phyloP scores from a whole-genome alignment of 2,888 invertebrate genomes.

The Diadromus collaris region DNA sequence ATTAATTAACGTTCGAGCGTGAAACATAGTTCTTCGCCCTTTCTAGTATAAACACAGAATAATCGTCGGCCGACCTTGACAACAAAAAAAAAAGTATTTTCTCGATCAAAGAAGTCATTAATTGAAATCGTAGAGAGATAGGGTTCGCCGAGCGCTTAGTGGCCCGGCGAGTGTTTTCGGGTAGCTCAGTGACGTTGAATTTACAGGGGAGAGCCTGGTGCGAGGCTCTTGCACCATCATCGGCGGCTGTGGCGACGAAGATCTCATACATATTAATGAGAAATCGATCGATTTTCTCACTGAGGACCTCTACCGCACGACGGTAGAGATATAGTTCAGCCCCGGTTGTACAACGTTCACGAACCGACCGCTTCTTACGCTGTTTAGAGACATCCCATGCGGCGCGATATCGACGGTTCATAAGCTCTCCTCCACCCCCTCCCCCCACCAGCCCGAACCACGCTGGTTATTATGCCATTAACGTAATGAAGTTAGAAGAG shows the following conservation, averaged over 20 bases:
- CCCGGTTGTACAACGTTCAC: conserved; percentile 47
- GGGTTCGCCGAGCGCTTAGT: conserved; percentile 14
- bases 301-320: conserved; percentile 15
- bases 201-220: conserved; percentile 38
- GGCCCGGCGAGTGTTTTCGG: conserved; percentile 28
- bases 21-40: not conserved
- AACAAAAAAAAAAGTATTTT: not conserved
- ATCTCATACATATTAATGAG: conserved; percentile 79
- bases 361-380: conserved; percentile 68
- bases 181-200: conserved; percentile 29
- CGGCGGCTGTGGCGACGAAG: conserved; percentile 66
- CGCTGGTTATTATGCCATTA: conserved; percentile 79
- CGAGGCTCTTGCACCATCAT: conserved; percentile 52
- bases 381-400: conserved; percentile 70
- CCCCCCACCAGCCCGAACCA: conserved; percentile 46
- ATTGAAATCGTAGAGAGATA: conserved; percentile 9
- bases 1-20: not conserved
- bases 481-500: conserved; percentile 77
- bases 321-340: not conserved
- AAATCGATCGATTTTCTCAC: conserved; percentile 74
- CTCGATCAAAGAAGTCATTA: conserved; percentile 26
- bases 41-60: not conserved
- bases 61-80: not conserved
- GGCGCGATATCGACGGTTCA: conserved; percentile 43
- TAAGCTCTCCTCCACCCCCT: conserved; percentile 21